Base-by-base conservation (phyloP, 2,888 invertebrate genomes). In the Sinelater perroti region DNA sequence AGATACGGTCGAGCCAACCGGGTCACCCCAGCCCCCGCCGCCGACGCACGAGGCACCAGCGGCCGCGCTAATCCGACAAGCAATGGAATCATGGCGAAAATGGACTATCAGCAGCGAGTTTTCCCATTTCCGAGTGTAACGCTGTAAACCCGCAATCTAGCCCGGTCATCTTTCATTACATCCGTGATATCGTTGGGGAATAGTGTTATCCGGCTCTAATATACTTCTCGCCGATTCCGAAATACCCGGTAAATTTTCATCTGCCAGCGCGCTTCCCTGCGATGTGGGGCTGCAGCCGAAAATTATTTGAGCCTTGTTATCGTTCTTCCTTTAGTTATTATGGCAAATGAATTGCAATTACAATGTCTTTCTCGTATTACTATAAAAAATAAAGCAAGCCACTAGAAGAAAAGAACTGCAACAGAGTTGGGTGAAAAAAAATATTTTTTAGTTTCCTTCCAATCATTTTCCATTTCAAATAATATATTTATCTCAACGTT, bases 31-130 rank as follows among this genome's bases (percentile, higher is more conserved):
- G 24, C 21, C 21, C 38, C 24, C 21, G 24, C 38, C 21, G 13
- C 13, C 1, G 3, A 20, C n/a, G n/a, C n/a, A n/a, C 8, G 38
- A 38, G 11, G 11, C 26, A 10, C 13, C 14, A 28, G 26, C 26
- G 44, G 28, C 44, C 28, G 7, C 26, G 63, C 61, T 74, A 73
- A 74, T 74, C 74, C 71, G 69, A 67, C 72, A 70, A 72, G 73
- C 73, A 73, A 73, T 73, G 72, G 70, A 72, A 71, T 70, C 69
- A 69, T 69, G 67, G 67, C 64, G 72, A 72, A 74, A 74, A 74
- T 68, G 69, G 73, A 70, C 72, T 72, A 71, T 71, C 69, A 64
- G 66, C 67, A 67, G 66, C 65, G 67, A 66, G 70, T 70, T 73
- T 73, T 72, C 67, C 72, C 72, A 69, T 73, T 72, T 72, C 69